Base-by-base conservation (phyloP, 2,113 vertebrate genomes). In the Pipa parva region DNA sequence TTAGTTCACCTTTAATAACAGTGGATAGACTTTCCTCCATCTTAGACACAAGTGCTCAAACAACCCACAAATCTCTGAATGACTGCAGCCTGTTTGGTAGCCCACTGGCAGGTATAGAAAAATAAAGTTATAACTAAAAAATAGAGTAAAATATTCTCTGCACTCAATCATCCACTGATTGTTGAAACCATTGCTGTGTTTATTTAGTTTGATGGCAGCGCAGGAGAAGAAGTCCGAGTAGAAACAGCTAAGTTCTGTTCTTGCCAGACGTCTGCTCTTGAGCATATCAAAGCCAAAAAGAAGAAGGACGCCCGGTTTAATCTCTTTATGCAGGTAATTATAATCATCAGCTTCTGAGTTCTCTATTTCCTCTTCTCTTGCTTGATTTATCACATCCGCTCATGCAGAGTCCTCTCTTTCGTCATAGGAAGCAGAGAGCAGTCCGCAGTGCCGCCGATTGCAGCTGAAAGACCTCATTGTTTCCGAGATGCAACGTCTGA, bases 401-500 rank as follows among this genome's bases (percentile, higher is more conserved):
- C 37, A 17, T 21, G n/a, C n/a, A n/a, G n/a, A n/a, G 21, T 13
- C 18, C 4, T 17, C 1, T 3, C 15, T 17, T 11, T 7, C 4
- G 1, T 2, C 27, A 9, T 3, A 88, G 89, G 87, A 90, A 13
- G 89, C 89, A 0, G 88, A 91, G 75, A 91, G 93, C 58, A 90
- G 92, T 73, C 95, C 93, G 0, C 93, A 93, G 73, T 98, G 95
- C 20, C 87, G 95, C 7, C 77, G 95, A 36, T 85, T 98, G 50
- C 95, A 97, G 85, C 89, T 98, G n/a, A 91, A 91, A 72, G 95
- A 98, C 68, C 79, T 98, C 64, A 87, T 98, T 74, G 89, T 96
- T 76, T 91, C 92, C 0, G 95, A 98, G 77, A 98, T 95, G 93
- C 95, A 95, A 78, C 85, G 95, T 1, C 82, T 98, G 45, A 98